Base-by-base conservation (phyloP, 1,140 invertebrate species). In the Apis cerana region DNA sequence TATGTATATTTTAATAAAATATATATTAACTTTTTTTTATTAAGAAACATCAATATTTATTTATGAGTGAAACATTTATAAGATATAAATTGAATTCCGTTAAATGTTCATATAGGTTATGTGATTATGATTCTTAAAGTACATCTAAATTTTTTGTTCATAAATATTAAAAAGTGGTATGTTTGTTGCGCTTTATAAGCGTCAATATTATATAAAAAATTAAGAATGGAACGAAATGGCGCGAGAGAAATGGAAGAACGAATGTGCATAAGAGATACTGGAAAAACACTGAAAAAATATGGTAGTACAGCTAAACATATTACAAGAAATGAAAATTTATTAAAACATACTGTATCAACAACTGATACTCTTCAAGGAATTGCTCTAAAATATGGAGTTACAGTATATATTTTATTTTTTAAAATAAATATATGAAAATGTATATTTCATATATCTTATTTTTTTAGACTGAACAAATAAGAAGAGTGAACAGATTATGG, bases 361-460 rank as follows among this genome's bases (percentile, higher is more conserved):
- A 96, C 95, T 23, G 98, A 99, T 93, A 99, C 98, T n/a, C 94
- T 99, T 80, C 97, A 98, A 95, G 98, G 98, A 88, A 97, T 99
- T 86, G 97, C 98, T 43, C 95, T 99, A 54, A 98, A 97, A 95
- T 98, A 98, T 95, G 97, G 97, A 91, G 97, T 97, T 88, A 98
- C 97, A 91, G 98, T 99, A 95, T 96, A 52, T 12, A 61, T 59
- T 56, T 4, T 69, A 80, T 82, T 64, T 65, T 75, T 13, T 70
- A 33, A 43, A 43, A 43, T 43, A 43, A 43, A 43, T 43, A 43
- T 43, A 43, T 7, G 33, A 43, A 43, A 43, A 43, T 43, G 17
- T 48, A 10, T 0, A 19, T 62, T 68, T 61, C 10, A 74, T 75
- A 48, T 69, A 52, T 82, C 52, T 54, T 43, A 27, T 80, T 84